Base-by-base conservation (phyloP, 1,140 invertebrate species). In the Anagrus nilaparvatae region DNA sequence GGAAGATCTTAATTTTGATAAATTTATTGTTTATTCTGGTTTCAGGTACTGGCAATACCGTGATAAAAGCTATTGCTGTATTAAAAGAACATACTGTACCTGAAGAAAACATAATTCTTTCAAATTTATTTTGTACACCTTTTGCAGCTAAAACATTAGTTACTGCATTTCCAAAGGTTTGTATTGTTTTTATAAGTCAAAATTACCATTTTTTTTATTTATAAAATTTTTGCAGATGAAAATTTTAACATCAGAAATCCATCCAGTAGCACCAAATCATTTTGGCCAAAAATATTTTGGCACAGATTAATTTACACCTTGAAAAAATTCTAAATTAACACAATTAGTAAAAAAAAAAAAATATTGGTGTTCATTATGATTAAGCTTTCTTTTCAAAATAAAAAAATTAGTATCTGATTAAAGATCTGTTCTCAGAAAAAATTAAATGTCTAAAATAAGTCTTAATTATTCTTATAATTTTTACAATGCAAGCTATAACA, bases 251-350 rank as follows among this genome's bases (percentile, higher is more conserved):
- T 93, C 92, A 2, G 94, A 97, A 67, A 75, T 98, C 29, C 88
- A 97, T 69, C 81, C 82, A 7, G 81, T 95, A n/a, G 89, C 91
- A 18, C 94, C 93, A 12, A 96, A 94, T 72, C 93, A 97, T 70
- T 98, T 98, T 74, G 93, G 93, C 49, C 88, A 94, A 70, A 95
- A 93, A 70, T 97, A 97, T 71, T 98, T 98, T 78, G 94, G 94
- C 55, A 97, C 92, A 47, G 92, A 97, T 72, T 97, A 78, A 80
- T 60, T 45, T 66, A 45, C n/a, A n/a, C n/a, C n/a, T n/a, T n/a
- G n/a, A n/a, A n/a, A n/a, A n/a, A n/a, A n/a, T n/a, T n/a, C n/a
- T n/a, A n/a, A n/a, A n/a, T n/a, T n/a, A n/a, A n/a, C n/a, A n/a
- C n/a, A n/a, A n/a, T n/a, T n/a, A n/a, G n/a, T n/a, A n/a, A n/a